Evolutionary conservation across 1,140 invertebrate species (phyloP).

Genomic region (Ylistrum balloti): DNA sequence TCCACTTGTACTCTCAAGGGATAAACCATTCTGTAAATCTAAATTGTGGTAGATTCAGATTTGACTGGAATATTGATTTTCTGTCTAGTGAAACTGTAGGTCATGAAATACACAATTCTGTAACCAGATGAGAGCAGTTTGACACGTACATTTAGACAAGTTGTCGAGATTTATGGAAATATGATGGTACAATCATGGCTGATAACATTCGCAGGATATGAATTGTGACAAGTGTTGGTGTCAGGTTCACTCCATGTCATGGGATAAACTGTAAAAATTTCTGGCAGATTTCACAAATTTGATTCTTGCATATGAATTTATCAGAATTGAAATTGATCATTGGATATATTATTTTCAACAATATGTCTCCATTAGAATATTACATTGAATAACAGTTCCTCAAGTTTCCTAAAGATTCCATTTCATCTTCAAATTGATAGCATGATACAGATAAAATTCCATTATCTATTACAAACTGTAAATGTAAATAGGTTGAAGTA

Average conservation of each 20-base stretch:
- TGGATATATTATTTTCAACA: too few species aligned
- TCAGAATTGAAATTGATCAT: too few species aligned
- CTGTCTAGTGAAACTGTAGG: neutral
- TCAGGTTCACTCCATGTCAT: neutral
- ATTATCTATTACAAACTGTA: too few species aligned
- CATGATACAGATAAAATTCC: too few species aligned
- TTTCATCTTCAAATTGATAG: too few species aligned
- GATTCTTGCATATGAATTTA: neutral
- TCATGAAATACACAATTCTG: neutral
- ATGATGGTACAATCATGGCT: neutral
- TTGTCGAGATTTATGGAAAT: slow-evolving; percentile 4
- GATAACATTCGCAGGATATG: neutral
- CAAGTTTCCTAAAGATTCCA: too few species aligned
- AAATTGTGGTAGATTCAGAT: neutral
- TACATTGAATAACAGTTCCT: too few species aligned
- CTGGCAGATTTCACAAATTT: too few species aligned
- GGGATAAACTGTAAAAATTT: too few species aligned
- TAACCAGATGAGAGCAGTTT: neutral
- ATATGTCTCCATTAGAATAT: too few species aligned
- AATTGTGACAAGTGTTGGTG: neutral
- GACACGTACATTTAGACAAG: neutral
- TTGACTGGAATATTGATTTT: neutral
- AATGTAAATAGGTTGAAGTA: too few species aligned
- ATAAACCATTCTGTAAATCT: neutral
- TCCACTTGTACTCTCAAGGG: neutral